Evolutionary conservation across 2,797 vertebrate genomes (phyloP).

Genomic region (Pseudochaenichthys georgianus): DNA sequence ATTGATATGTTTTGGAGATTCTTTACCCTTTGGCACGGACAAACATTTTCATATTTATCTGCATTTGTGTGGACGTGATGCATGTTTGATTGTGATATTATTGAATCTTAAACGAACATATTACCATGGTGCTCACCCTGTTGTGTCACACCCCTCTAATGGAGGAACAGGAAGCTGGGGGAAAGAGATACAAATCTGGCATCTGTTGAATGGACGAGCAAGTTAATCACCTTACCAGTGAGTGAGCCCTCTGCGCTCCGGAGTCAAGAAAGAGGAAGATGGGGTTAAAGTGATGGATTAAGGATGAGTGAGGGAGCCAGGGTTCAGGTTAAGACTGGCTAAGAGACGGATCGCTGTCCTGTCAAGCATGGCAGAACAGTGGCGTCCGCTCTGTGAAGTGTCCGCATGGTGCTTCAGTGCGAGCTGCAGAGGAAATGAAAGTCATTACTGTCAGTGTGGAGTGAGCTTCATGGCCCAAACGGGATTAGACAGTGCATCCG

Average conservation of each 20-base stretch:
- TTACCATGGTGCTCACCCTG: slow-evolving; percentile 50
- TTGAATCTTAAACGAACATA: slow-evolving; percentile 14
- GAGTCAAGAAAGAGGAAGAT: slow-evolving; percentile 46
- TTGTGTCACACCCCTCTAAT: slow-evolving; percentile 49
- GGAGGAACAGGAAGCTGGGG: slow-evolving; percentile 56
- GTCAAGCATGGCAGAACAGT: slow-evolving; percentile 68
- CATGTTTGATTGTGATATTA: not conserved
- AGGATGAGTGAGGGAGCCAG: slow-evolving; percentile 62
- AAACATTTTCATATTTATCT: slow-evolving; percentile 6
- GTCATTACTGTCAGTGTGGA: slow-evolving; percentile 82
- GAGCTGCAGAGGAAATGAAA: slow-evolving; percentile 81
- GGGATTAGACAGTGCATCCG: slow-evolving; percentile 85
- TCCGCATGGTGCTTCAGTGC: slow-evolving; percentile 64
- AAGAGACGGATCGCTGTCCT: slow-evolving; percentile 62
- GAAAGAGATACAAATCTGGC: slow-evolving; percentile 58
- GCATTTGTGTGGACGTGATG: not conserved
- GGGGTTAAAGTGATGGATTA: slow-evolving; percentile 73
- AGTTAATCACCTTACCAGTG: slow-evolving; percentile 62
- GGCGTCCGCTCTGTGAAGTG: slow-evolving; percentile 72
- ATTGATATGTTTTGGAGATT: not conserved
- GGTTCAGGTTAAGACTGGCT: slow-evolving; percentile 67
- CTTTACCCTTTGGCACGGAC: not conserved
- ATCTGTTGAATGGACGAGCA: slow-evolving; percentile 60
- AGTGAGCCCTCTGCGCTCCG: slow-evolving; percentile 25
- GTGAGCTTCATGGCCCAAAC: slow-evolving; percentile 85